Base-by-base conservation (phyloP, 1,140 invertebrate genomes). In the Drosophila arizonae region DNA sequence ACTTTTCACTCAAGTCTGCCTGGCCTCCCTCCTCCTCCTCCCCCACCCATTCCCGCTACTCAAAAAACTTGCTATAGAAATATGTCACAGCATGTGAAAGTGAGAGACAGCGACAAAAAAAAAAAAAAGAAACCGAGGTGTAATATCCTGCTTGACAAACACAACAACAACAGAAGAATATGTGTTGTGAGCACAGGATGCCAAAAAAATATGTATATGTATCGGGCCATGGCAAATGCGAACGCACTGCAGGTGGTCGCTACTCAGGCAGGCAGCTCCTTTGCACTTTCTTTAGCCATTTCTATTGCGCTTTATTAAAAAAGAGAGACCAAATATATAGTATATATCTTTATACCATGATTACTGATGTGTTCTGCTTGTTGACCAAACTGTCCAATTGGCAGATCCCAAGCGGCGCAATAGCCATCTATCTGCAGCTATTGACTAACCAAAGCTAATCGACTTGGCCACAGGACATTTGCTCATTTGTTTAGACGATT, bases 41-140 rank as follows among this genome's bases (percentile, higher is more conserved):
- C 11, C 61, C 51, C 13, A n/a, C 21, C 21, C 21, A 2, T 2
- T 24, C 21, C 21, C 21, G 21, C 21, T 24, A 24, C 21, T 24
- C 21, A 24, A 24, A 8, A 33, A 13, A 65, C 26, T 52, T 58
- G 70, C 81, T 70, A 85, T 85, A 85, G 81, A 86, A 85, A 86
- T 85, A 86, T 86, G 81, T 85, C 81, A 85, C 81, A 85, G 81
- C 81, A 72, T 79, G 81, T 81, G 81, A 85, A 80, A 86, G 81
- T 86, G 81, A 85, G 73, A 85, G 81, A 85, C 81, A 85, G 75
- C 68, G 77, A 62, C 70, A 33, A 39, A 46, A 74, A 80, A 24
- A 80, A 24, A 24, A 24, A 24, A 24, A 24, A 2, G 0, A 85
- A 85, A 75, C 78, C 81, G 75, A 85, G 81, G 81, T 85, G 81